Conservation (phyloP, 2,888 invertebrate genomes). For the Lepidochitona cinerea region DNA sequence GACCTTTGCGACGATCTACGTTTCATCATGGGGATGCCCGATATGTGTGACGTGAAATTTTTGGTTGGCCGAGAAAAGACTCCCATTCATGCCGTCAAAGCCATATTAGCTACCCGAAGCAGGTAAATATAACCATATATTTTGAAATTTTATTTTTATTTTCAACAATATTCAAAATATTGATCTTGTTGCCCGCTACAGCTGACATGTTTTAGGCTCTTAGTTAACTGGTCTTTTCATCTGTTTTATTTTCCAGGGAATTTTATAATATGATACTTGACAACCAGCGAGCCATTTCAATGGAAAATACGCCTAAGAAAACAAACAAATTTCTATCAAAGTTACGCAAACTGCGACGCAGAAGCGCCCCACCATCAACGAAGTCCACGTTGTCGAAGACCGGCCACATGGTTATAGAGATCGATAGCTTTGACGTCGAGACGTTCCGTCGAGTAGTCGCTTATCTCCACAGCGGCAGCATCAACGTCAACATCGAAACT, state of each 20-base stretch:
- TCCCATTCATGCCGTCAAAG: background rate
- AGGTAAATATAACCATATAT: no score
- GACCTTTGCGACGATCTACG: constrained; percentile 5
- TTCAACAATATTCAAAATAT: no score
- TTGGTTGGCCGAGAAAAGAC: background rate
- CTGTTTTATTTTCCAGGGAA: background rate
- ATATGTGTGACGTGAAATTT: constrained; percentile 11
- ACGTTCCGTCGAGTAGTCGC: background rate
- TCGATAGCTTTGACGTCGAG: background rate
- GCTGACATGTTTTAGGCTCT: background rate
- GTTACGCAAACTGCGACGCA: background rate
- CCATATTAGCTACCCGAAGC: no score
- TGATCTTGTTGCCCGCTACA: background rate
- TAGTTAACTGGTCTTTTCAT: background rate
- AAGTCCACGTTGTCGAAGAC: background rate
- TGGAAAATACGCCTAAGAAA: background rate
- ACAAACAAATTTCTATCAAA: background rate
- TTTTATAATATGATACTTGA: background rate
- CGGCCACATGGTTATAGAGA: background rate
- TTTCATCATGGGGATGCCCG: constrained; percentile 6
- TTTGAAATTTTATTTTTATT: no score
- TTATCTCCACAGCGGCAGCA: constrained; percentile 2
- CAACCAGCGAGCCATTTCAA: background rate
- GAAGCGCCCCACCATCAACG: background rate
- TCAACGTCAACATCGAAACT: background rate